Base-by-base conservation (phyloP, 2,113 vertebrate genomes). In the Seriola quinqueradiata region DNA sequence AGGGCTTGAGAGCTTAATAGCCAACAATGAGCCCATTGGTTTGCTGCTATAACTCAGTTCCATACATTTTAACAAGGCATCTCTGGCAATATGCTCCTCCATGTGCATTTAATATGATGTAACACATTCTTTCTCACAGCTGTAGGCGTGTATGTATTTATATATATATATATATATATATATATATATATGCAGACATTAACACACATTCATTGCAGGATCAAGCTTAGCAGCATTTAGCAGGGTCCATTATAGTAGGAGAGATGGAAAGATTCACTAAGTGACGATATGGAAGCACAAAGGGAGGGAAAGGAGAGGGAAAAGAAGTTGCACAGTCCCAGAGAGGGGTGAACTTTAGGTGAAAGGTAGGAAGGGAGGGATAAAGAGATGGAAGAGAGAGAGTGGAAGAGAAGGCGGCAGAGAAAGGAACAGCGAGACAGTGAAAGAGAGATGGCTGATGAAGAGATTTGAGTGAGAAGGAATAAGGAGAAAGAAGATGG, bases 341-440 rank as follows among this genome's bases (percentile, higher is more conserved):
- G 32, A 46, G 68, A 79, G 65, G 58, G 75, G 57, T 89, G 81
- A 89, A 85, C 75, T 77, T 46, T 69, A 16, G 76, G 78, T 81
- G 28, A 89, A 72, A 71, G 63, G 70, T 46, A 58, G 12, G 23
- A 68, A 60, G 32, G 40, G 75, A 66, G 11, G 59, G 38, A 52
- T 2, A 52, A 17, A 36, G 23, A 67, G 59, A 78, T 9, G 48
- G 17, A 32, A 25, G 19, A n/a, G 28, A 69, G 60, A 75, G 4
- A 9, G 17, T 23, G 23, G 44, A 36, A 73, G 32, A 85, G 23
- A 57, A 42, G 14, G 48, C 2, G 0, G 23, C 8, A 54, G n/a
- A 70, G 14, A 67, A 54, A 55, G 55, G 8, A 36, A 61, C 46
- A 54, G 17, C 57, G 6, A 70, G n/a, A 58, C 1, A 54, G 67